Base-by-base conservation (phyloP, 2,888 invertebrate species). In the Amblyteles armatorius region DNA sequence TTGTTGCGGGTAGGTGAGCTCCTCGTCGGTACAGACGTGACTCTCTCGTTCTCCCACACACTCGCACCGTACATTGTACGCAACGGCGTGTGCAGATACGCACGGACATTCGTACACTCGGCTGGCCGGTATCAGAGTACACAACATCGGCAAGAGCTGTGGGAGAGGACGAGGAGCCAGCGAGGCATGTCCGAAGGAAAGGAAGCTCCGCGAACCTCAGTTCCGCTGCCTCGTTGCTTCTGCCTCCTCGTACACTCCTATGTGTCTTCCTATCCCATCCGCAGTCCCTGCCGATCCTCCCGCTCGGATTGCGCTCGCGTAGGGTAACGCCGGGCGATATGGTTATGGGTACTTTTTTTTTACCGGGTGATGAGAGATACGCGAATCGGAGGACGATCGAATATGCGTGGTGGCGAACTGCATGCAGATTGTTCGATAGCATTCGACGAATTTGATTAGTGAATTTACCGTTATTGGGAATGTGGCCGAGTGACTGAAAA, bases 181-280 rank as follows among this genome's bases (percentile, higher is more conserved):
- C 93, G 88, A 92, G 91, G 92, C 93, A 91, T 93, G 89, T 92
- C 92, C 90, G 89, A 92, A 92, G 92, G 92, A 93, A 93, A 93
- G 93, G 93, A 93, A 92, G 93, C 92, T 92, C 93, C 91, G 91
- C 93, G 92, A 93, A 94, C 91, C 94, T 91, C 92, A 94, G 93
- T 94, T 94, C 94, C 94, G 94, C 93, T 92, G 91, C 91, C 92
- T 92, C 93, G 86, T 85, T 91, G 90, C 91, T 92, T 93, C 79
- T 44, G 22, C 69, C 71, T 72, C 40, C 67, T 79, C 82, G 82
- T 76, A 72, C 50, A 77, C 76, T 77, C 72, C 68, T 67, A 71
- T 77, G 80, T 80, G 82, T 85, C 83, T 80, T 83, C 85, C 85
- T 79, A 85, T 67, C 81, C 78, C 85, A 74, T 82, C 68, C 76